Evolutionary conservation across 2,797 vertebrate genomes (phyloP).

Genomic region (Brotula barbata): DNA sequence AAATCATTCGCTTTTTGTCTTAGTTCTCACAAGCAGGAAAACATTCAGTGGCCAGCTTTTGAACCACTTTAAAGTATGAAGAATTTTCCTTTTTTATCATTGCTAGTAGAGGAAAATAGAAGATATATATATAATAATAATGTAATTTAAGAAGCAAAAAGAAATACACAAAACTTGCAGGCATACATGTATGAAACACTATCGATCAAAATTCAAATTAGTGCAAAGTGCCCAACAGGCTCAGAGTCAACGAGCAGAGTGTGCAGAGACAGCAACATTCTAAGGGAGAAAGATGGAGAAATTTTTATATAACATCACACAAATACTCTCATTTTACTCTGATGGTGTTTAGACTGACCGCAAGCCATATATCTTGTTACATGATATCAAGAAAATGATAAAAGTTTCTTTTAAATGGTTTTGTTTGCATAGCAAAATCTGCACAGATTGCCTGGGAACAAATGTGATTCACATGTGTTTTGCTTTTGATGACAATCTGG

Average conservation of each 20-base stretch:
- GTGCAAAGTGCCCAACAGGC: conserved; percentile 36
- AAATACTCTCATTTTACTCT: background rate
- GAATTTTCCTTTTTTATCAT: too few relatives aligned
- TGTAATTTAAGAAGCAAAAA: too few relatives aligned
- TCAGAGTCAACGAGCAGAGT: conserved; percentile 10
- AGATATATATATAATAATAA: too few relatives aligned
- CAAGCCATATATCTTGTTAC: conserved; percentile 51
- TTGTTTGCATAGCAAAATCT: conserved; percentile 49
- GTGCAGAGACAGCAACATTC: conserved; percentile 56
- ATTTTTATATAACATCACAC: conserved; percentile 13
- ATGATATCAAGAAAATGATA: conserved; percentile 73
- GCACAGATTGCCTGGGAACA: conserved; percentile 49
- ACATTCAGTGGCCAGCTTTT: background rate
- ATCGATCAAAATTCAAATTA: too few relatives aligned
- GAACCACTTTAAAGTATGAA: too few relatives aligned
- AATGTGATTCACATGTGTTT: conserved; percentile 50
- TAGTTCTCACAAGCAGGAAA: conserved; percentile 1
- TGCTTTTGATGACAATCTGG: conserved; percentile 49
- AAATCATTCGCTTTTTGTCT: conserved; percentile 4
- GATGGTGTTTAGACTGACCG: conserved; percentile 58
- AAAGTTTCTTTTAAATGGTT: conserved; percentile 63
- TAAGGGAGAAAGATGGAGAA: conserved; percentile 25
- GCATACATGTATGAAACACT: conserved; percentile 19
- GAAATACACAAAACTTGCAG: conserved; percentile 13
- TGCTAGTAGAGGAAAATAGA: too few relatives aligned